phyloP scores from a whole-genome alignment of 2,888 invertebrate species.

The Ceraclea dissimilis region DNA sequence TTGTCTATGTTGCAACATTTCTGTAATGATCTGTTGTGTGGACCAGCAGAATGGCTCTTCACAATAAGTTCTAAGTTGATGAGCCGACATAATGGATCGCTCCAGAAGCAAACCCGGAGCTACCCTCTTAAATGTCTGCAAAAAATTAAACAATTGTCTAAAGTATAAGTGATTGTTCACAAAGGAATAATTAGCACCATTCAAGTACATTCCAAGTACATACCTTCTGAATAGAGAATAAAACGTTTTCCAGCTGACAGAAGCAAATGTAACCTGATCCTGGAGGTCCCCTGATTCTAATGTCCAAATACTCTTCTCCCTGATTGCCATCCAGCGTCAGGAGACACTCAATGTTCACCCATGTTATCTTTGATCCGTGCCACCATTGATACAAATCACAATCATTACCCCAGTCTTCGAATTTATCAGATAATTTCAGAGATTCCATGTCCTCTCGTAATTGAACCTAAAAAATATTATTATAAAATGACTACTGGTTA shows the following conservation, averaged over 20 bases:
- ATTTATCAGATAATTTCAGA: conserved; percentile 32
- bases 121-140: conserved; percentile 52
- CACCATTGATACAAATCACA: conserved; percentile 67
- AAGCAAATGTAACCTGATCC: conserved; percentile 52
- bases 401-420: conserved; percentile 45
- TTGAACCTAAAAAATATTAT: conserved; percentile 40
- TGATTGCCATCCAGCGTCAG: conserved; percentile 52
- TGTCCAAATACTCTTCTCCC: conserved; percentile 48
- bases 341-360: conserved; percentile 59
- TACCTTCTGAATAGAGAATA: conserved; percentile 54
- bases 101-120: conserved; percentile 62
- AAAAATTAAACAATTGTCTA: no score
- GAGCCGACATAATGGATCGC: conserved; percentile 56
- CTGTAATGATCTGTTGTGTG: conserved; percentile 34
- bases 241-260: conserved; percentile 61
- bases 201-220: no score
- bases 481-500: not conserved
- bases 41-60: conserved; percentile 35
- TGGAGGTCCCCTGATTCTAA: conserved; percentile 58
- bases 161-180: no score
- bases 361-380: conserved; percentile 61
- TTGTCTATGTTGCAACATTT: conserved; percentile 35
- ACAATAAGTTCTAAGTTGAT: conserved; percentile 43
- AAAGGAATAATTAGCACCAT: no score
- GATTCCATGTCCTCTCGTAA: conserved; percentile 49